phyloP scores from a whole-genome alignment of 2,113 vertebrate species.

The Aegithalos caudatus region DNA sequence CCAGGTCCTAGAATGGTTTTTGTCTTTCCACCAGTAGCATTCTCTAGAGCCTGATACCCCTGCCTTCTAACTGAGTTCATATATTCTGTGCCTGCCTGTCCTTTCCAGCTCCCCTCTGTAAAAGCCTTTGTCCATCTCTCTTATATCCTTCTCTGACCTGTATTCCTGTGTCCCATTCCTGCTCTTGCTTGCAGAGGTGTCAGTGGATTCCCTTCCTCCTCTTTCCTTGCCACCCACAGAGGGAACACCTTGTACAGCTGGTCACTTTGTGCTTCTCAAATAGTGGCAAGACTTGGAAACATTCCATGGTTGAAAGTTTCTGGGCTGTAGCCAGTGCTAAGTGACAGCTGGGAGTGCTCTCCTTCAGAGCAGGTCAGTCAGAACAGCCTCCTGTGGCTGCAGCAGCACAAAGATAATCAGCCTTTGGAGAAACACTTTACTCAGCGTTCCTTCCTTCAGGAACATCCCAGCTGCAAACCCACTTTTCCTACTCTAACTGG shows the following conservation, averaged over 20 bases:
- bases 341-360: neutral
- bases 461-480: neutral
- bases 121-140: neutral
- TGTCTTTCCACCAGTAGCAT: neutral
- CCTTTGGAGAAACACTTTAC: neutral
- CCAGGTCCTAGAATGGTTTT: neutral
- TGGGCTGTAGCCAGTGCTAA: neutral
- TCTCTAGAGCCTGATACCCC: neutral
- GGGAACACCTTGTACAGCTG: slow-evolving; percentile 23
- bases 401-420: neutral
- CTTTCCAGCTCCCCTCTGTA: neutral
- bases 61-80: neutral
- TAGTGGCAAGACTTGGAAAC: neutral
- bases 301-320: neutral
- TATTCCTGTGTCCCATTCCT: neutral
- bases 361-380: neutral
- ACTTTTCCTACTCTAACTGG: neutral
- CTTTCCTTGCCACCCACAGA: neutral
- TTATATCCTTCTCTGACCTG: neutral
- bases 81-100: neutral
- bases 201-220: neutral
- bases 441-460: neutral
- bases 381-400: neutral
- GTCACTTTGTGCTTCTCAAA: neutral
- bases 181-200: neutral